Evolutionary conservation across 2,797 vertebrate genomes (phyloP).

Genomic region (Otolemur crassicaudatus): DNA sequence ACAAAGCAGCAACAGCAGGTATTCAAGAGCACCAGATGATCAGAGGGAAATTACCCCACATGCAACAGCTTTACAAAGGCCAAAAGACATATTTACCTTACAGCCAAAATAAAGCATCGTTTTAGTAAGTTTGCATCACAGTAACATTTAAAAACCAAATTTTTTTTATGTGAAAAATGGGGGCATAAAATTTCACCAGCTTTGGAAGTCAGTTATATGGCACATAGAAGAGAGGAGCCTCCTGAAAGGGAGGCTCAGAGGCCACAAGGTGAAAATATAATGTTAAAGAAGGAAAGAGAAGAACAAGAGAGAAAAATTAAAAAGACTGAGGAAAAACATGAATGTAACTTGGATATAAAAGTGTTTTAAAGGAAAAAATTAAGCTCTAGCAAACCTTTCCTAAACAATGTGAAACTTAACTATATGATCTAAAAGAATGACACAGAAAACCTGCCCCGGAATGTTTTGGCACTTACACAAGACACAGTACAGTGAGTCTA

Average conservation of each 20-base stretch:
- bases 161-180: slow-evolving; percentile 92
- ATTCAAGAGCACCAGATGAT: slow-evolving; percentile 91
- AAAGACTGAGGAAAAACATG: slow-evolving; percentile 74
- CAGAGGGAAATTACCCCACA: slow-evolving; percentile 92
- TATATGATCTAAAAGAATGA: neutral
- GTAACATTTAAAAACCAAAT: slow-evolving; percentile 88
- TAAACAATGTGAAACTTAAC: neutral
- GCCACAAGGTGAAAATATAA: slow-evolving; percentile 60
- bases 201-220: slow-evolving; percentile 90
- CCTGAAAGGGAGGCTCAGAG: slow-evolving; percentile 78
- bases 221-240: slow-evolving; percentile 73
- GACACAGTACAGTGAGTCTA: neutral
- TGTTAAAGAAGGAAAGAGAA: slow-evolving; percentile 72
- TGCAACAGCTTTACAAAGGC: slow-evolving; percentile 93
- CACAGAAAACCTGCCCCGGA: neutral
- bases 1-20: slow-evolving; percentile 94
- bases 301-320: slow-evolving; percentile 66
- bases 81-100: slow-evolving; percentile 89
- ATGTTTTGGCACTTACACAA: neutral
- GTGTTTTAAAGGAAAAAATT: slow-evolving; percentile 23
- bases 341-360: slow-evolving; percentile 57
- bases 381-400: slow-evolving; percentile 27
- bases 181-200: slow-evolving; percentile 87
- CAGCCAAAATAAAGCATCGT: slow-evolving; percentile 91
- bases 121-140: slow-evolving; percentile 89